Evolutionary conservation across 2,888 invertebrate species (phyloP), one percentile per base, ranked within the genome.

Genomic region (Muscina levida): DNA sequence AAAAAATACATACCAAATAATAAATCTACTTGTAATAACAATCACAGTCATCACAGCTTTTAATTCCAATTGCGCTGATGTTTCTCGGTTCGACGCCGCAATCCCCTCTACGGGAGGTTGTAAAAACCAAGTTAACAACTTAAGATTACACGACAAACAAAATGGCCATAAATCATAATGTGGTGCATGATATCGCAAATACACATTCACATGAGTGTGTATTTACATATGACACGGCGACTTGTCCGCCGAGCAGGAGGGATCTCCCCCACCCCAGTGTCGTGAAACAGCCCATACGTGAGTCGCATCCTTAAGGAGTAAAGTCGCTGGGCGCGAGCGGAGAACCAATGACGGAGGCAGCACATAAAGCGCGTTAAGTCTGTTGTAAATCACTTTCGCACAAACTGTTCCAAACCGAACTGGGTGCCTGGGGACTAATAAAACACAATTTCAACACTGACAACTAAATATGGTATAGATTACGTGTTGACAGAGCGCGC

Each of bases 381-480:
- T 67, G 82, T 74, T 74, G 77, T 76, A 82, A 84, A 83, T 77
- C 74, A 77, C 73, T 59, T 71, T 77, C 57, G 42, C 46, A 57
- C 53, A 68, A 75, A 68, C 62, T 73, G 82, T 84, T 79, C 71
- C 78, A 37, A 31, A 72, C 59, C 11, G n/a, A 83, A 82, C 83
- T 83, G 84, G 83, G 85, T 85, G 86, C 86, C 87, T 79, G 83
- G 88, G 88, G 88, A 88, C 85, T 85, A 86, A 87, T 88, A 88
- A 88, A 88, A 87, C 87, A 88, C 87, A 87, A 46, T 31, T 87
- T 85, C 84, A 85, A 83, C 83, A 84, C 87, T 87, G 86, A 85
- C 86, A 87, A 83, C 84, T 77, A 82, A 82, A 83, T 83, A 83
- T 83, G 85, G 62, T 42, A 48, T 39, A 74, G 48, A 59, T 67